Conservation (phyloP, 2,113 vertebrate species). For the Ictalurus furcatus region DNA sequence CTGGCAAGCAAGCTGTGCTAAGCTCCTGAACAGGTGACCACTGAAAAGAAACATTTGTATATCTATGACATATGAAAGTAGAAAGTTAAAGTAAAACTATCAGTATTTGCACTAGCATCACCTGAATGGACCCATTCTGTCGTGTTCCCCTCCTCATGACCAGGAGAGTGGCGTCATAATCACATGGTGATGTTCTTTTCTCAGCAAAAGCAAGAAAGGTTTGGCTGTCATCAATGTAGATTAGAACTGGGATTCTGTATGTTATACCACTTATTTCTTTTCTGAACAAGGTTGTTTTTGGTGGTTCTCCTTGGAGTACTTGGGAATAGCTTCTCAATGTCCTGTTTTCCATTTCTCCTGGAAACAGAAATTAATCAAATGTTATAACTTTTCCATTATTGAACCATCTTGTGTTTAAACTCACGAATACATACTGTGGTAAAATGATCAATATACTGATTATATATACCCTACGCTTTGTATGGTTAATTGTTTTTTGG, state of each 20-base stretch:
- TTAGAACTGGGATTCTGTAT: conserved; percentile 88
- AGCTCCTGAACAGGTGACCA: conserved; percentile 72
- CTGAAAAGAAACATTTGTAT: conserved; percentile 51
- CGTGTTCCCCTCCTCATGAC: conserved; percentile 81
- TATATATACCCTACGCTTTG: too few species aligned
- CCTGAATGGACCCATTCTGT: conserved; percentile 73
- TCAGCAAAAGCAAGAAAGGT: conserved; percentile 90
- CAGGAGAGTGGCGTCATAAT: conserved; percentile 80
- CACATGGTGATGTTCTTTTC: conserved; percentile 74
- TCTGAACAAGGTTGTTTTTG: conserved; percentile 77
- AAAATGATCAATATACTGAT: neutral
- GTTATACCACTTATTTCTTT: conserved; percentile 71
- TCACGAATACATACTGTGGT: neutral
- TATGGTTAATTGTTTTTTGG: neutral
- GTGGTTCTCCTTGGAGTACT: conserved; percentile 51
- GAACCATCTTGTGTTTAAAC: neutral
- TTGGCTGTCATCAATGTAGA: conserved; percentile 72
- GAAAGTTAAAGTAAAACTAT: neutral
- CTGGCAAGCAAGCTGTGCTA: conserved; percentile 59
- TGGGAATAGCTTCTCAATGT: neutral
- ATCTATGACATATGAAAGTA: neutral
- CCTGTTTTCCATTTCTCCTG: conserved; percentile 23
- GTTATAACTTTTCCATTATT: neutral
- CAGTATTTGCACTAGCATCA: conserved; percentile 50
- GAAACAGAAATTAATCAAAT: conserved; percentile 4